Conservation (phyloP, 2,797 vertebrate species). For the Xiphorhynchus erythropygius region DNA sequence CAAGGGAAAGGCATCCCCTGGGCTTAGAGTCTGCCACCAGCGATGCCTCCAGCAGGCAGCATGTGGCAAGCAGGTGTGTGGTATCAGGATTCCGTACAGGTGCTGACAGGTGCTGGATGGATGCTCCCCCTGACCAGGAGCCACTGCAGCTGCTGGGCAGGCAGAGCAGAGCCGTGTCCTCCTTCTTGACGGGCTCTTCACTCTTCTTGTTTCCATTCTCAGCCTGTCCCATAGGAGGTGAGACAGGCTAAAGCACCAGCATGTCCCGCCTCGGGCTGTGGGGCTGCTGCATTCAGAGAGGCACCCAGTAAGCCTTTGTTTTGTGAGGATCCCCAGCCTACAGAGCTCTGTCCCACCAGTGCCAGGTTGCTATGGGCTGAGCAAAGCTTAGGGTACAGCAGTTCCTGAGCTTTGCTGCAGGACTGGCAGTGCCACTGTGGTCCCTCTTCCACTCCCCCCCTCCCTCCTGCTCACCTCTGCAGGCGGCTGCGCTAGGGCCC, state of each 20-base stretch:
- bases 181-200: rapidly evolving
- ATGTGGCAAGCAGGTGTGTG: rapidly evolving
- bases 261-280: background rate
- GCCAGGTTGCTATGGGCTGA: rapidly evolving
- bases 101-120: background rate
- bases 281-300: background rate
- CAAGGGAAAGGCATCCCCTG: background rate
- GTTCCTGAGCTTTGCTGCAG: background rate
- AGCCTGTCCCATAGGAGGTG: background rate
- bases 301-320: rapidly evolving
- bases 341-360: rapidly evolving
- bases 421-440: background rate
- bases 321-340: background rate
- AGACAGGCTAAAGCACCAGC: rapidly evolving
- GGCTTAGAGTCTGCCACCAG: background rate
- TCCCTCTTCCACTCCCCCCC: background rate
- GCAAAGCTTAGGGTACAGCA: background rate
- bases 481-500: rapidly evolving
- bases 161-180: rapidly evolving
- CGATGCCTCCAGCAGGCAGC: background rate
- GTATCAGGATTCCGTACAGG: background rate
- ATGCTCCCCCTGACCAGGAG: background rate
- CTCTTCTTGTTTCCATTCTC: background rate
- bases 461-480: rapidly evolving
- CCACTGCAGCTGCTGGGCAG: background rate